phyloP scores from a whole-genome alignment of 2,113 vertebrate genomes.

The Mohoua ochrocephala region DNA sequence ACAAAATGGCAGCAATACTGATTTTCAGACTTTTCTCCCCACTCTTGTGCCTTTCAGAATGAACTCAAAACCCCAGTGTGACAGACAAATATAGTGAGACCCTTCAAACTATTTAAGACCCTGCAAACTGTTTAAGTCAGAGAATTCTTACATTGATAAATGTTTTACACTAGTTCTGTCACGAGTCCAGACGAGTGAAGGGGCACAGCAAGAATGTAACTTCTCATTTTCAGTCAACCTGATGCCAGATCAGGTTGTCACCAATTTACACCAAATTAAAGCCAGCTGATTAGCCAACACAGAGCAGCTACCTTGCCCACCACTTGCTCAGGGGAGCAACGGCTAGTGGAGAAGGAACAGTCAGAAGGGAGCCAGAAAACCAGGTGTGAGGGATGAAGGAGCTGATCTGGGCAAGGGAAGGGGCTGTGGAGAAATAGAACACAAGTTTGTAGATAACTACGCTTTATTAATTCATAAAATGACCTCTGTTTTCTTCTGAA shows the following conservation, averaged over 20 bases:
- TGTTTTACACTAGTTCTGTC: background rate
- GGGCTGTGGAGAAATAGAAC: background rate
- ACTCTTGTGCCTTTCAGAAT: background rate
- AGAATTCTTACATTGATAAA: background rate
- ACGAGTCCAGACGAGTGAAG: fast-evolving
- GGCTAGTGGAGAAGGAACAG: background rate
- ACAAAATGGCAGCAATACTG: fast-evolving
- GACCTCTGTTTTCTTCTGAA: background rate
- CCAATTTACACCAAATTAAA: background rate
- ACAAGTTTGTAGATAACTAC: background rate
- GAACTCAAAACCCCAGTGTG: background rate
- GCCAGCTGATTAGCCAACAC: background rate
- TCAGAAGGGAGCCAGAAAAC: background rate
- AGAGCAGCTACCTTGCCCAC: background rate
- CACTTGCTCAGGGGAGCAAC: background rate
- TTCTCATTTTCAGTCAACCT: background rate
- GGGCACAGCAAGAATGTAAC: fast-evolving
- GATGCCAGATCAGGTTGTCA: fast-evolving
- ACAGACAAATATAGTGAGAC: background rate
- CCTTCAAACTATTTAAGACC: background rate
- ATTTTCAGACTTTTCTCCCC: background rate
- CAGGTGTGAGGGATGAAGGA: fast-evolving
- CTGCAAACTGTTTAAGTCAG: fast-evolving
- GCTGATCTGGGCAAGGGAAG: background rate
- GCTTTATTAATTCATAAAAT: background rate